Conservation (phyloP, 2,888 invertebrate species). For the Lepidochrysops patricia region DNA sequence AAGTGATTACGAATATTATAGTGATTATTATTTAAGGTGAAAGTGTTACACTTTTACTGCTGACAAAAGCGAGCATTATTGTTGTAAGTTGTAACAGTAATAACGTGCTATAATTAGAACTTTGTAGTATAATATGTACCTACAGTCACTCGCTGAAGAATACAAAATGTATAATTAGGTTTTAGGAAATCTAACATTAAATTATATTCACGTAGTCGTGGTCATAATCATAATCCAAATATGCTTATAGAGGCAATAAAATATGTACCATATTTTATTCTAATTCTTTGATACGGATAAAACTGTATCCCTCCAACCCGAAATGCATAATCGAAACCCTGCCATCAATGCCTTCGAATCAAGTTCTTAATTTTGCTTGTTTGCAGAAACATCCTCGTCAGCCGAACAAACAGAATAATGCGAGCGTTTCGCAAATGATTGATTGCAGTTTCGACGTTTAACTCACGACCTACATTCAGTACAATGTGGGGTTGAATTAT, state of each 20-base stretch:
- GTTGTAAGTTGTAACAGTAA: not conserved
- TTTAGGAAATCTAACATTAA: too few species aligned
- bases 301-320: too few species aligned
- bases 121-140: too few species aligned
- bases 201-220: too few species aligned
- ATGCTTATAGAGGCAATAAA: too few species aligned
- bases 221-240: too few species aligned
- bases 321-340: not conserved
- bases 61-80: not conserved
- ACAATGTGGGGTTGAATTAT: slow-evolving; percentile 1
- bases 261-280: too few species aligned
- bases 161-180: too few species aligned
- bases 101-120: not conserved
- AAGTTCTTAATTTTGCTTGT: not conserved
- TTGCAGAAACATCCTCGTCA: slow-evolving; percentile 3
- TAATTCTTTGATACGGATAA: too few species aligned
- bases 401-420: not conserved
- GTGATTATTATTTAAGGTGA: not conserved
- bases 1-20: slow-evolving; percentile 1
- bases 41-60: not conserved
- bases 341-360: not conserved
- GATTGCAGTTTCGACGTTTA: not conserved
- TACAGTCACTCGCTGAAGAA: too few species aligned
- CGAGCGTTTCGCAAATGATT: not conserved
- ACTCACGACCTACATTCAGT: not conserved